Conservation (phyloP, 1,140 invertebrate genomes). For the Drosophila sproati region DNA sequence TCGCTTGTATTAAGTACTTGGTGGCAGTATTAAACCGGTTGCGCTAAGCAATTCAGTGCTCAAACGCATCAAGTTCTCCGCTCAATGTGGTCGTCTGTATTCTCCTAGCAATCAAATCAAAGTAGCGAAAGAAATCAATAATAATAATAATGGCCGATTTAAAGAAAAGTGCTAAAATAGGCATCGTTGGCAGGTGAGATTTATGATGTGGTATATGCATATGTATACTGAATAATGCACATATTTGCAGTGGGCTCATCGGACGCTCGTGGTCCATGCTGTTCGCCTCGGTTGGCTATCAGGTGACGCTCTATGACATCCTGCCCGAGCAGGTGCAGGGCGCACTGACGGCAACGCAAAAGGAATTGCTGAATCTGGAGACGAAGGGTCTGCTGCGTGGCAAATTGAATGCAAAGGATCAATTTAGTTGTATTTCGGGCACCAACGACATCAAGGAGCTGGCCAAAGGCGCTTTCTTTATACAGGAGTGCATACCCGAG, state of each 20-base stretch:
- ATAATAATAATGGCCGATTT: slow-evolving; percentile 49
- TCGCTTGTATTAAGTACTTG: slow-evolving; percentile 42
- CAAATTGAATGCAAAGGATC: slow-evolving; percentile 89
- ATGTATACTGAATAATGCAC: background rate
- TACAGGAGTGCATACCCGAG: slow-evolving; percentile 97
- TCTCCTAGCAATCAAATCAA: slow-evolving; percentile 10
- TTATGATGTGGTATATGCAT: slow-evolving; percentile 4
- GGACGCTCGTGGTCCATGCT: slow-evolving; percentile 98
- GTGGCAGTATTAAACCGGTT: slow-evolving; percentile 73
- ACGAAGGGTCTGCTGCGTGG: slow-evolving; percentile 90
- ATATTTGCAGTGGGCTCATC: slow-evolving; percentile 91
- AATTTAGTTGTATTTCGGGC: slow-evolving; percentile 91
- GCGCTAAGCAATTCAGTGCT: slow-evolving; percentile 43
- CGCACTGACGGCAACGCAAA: slow-evolving; percentile 90
- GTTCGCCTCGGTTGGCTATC: slow-evolving; percentile 95
- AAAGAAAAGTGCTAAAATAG: slow-evolving; percentile 87
- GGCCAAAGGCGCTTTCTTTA: slow-evolving; percentile 89
- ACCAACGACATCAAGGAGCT: slow-evolving; percentile 88
- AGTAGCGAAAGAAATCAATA: slow-evolving; percentile 6
- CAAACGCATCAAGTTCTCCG: slow-evolving; percentile 48
- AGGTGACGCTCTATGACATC: slow-evolving; percentile 94
- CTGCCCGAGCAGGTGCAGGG: slow-evolving; percentile 89
- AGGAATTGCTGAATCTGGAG: slow-evolving; percentile 90
- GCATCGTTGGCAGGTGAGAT: slow-evolving; percentile 88
- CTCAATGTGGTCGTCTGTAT: slow-evolving; percentile 34